These are phyloP conservation scores for Octonoba sinensis DNA, from an alignment of 2,888 invertebrate species.

Conservation along the genomic window DNA sequence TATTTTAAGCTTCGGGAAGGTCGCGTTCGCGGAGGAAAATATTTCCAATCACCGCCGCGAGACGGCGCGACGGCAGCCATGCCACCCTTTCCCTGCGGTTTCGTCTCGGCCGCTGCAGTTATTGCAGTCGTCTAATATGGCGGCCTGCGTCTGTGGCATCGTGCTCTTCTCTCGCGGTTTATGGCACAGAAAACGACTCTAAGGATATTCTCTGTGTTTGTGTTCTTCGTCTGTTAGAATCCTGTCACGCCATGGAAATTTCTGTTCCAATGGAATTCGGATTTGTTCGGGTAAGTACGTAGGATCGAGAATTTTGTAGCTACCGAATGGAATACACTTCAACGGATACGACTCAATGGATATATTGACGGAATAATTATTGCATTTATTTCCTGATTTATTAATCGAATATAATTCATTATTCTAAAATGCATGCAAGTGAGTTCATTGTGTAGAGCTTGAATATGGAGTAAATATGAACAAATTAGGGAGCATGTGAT, in stretches of 20 bases:
- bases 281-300: too few relatives aligned
- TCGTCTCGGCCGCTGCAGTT: constrained; percentile 37
- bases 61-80: constrained; percentile 31
- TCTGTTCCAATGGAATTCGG: constrained; percentile 40
- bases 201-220: constrained; percentile 40
- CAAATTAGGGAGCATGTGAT: too few relatives aligned
- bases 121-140: constrained; percentile 63
- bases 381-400: too few relatives aligned
- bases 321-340: too few relatives aligned
- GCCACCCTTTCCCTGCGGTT: constrained; percentile 36
- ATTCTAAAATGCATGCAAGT: too few relatives aligned
- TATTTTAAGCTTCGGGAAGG: neutral
- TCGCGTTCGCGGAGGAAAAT: neutral
- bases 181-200: constrained; percentile 31
- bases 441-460: too few relatives aligned
- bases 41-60: constrained; percentile 1
- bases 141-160: constrained; percentile 55
- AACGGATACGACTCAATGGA: too few relatives aligned
- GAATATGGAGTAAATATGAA: too few relatives aligned
- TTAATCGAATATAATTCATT: too few relatives aligned
- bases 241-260: constrained; percentile 41
- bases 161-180: constrained; percentile 42
- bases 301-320: too few relatives aligned
- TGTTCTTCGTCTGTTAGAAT: constrained; percentile 22
- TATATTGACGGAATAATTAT: too few relatives aligned